Conservation (phyloP, 2,113 vertebrate genomes). For the Aspidoscelis tigris region DNA sequence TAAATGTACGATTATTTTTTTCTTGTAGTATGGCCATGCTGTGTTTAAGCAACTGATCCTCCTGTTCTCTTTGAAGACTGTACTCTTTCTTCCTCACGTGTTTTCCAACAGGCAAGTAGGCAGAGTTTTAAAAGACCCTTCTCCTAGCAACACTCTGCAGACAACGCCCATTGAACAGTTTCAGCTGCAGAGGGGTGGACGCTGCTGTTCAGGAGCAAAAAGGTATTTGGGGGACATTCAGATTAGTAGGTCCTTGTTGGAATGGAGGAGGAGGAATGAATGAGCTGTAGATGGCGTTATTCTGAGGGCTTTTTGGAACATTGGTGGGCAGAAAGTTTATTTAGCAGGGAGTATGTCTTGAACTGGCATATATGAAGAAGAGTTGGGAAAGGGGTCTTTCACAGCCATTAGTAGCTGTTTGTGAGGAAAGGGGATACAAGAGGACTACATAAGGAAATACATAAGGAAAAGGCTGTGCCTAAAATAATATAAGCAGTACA, state of each 20-base stretch:
- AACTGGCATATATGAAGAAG: not conserved
- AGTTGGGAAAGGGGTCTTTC: not conserved
- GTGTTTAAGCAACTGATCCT: too few species aligned
- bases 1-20: too few species aligned
- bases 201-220: slow-evolving; percentile 73
- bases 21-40: too few species aligned
- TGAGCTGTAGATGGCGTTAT: not conserved
- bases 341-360: fast-evolving
- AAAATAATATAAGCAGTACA: not conserved
- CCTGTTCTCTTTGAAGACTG: too few species aligned
- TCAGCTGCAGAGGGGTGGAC: slow-evolving; percentile 75
- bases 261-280: fast-evolving
- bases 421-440: too few species aligned
- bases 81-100: too few species aligned
- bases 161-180: slow-evolving; percentile 70
- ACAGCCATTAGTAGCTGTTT: too few species aligned
- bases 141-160: slow-evolving; percentile 67
- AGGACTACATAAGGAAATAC: not conserved
- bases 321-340: not conserved
- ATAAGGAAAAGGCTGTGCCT: not conserved
- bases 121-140: slow-evolving; percentile 73
- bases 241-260: not conserved
- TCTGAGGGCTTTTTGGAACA: not conserved
- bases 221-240: slow-evolving; percentile 54
- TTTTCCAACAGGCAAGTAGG: slow-evolving; percentile 70